Base-by-base conservation (phyloP, 2,113 vertebrate species). In the rabbit (Oryctolagus cuniculus) region DNA sequence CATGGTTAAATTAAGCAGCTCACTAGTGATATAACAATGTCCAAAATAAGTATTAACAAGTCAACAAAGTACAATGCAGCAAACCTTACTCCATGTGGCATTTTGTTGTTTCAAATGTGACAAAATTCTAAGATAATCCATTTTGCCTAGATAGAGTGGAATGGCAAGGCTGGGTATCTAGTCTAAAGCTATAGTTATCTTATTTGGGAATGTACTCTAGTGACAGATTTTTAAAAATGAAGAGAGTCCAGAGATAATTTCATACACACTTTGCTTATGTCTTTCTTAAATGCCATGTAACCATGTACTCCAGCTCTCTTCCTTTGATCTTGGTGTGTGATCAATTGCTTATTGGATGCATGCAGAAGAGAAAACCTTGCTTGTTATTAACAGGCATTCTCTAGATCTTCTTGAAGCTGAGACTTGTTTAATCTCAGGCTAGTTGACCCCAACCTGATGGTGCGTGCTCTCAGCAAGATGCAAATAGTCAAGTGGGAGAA, bases 11-110 rank as follows among this genome's bases (percentile, higher is more conserved):
- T 89, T 96, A 95, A 98, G 63, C 63, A 96, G 72, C 69, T 97
- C 94, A 90, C 77, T 97, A 97, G 96, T 96, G 81, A 97, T 58
- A 93, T 93, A 69, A 96, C 97, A 87, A 87, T 92, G 66, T 78
- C 93, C 73, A 58, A 96, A 98, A 91, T 97, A 94, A 92, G 80
- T 96, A 95, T 95, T 96, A 96, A 86, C 97, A 49, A 97, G 91
- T 94, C 34, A 98, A 93, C 51, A 88, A 83, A 89, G 91, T 82
- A 94, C 66, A 75, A 44, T 49, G 79, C n/a, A 90, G n/a, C 34
- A 86, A 93, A 10, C 22, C 24, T 73, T 87, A 11, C 79, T 84
- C 70, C 91, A 55, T 94, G 94, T 97, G 61, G 38, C 96, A 96
- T 80, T 51, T 94, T 77, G 69, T 95, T 64, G n/a, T 91, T 97